Percentiles rank a stretch among this genome's conserved stretches.
Evolutionary conservation across 2,797 vertebrate species (phyloP).

Genomic region (Bradypodion pumilum): DNA sequence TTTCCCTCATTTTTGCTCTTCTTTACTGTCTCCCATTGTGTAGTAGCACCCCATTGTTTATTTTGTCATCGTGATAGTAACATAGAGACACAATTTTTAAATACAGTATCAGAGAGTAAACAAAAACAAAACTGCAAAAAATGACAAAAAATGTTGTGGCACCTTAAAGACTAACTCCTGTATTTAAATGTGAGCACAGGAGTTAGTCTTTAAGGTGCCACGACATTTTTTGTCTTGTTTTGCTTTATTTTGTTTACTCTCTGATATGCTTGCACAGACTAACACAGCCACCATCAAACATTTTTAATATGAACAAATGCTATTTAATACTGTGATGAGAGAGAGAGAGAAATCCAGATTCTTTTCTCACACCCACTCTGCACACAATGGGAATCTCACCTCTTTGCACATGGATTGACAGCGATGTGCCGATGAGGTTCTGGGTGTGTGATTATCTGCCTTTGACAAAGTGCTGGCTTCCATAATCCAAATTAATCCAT

Average conservation of each 20-base stretch:
- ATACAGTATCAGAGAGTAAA: no score
- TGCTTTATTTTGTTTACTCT: no score
- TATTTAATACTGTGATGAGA: neutral
- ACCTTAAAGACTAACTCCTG: no score
- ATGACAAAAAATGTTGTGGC: no score
- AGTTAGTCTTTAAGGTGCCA: no score
- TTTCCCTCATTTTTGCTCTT: neutral
- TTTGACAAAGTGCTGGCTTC: conserved; percentile 55
- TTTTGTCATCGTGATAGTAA: neutral
- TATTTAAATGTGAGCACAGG: no score
- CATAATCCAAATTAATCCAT: conserved; percentile 77
- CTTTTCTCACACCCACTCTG: neutral
- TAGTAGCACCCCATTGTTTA: neutral
- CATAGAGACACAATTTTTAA: neutral
- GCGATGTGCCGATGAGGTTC: conserved; percentile 34
- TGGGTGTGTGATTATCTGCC: conserved; percentile 43
- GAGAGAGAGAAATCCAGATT: neutral
- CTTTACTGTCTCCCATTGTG: neutral
- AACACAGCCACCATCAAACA: no score
- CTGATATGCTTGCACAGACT: no score
- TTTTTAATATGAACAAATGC: neutral
- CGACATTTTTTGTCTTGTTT: no score
- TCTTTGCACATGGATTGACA: conserved; percentile 20
- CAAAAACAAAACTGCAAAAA: no score
- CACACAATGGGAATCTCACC: neutral